Base-by-base conservation (phyloP, 1,140 invertebrate species). In the Caenorhabditis tropicalis region DNA sequence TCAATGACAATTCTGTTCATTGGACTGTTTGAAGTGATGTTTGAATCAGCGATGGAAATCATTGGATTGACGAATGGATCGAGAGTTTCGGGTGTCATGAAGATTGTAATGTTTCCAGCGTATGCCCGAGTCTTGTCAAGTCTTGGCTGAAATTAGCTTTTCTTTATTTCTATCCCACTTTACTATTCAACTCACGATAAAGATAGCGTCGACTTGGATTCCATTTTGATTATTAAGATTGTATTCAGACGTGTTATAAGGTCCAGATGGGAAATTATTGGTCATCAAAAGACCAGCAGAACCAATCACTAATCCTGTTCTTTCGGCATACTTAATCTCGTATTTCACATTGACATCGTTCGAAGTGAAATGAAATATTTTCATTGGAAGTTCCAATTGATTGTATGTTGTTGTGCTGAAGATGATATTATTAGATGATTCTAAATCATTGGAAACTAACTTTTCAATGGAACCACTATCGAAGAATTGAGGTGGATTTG, bases 271-370 rank as follows among this genome's bases (percentile, higher is more conserved):
- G 36, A 74, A 74, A 9, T 6, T 3, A 74, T 74, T 15, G 15
- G 65, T 74, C 65, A 74, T 74, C 21, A 74, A 7, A 74, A 74
- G 65, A 43, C 65, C 65, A 74, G 65, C 43, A 12, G 65, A 74
- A 12, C 65, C 65, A 43, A 74, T 74, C 9, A 36, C 27, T 6
- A 74, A 24, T 39, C 36, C 36, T 12, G 6, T 7, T 74, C 65
- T 74, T 24, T 33, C 21, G 10, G 36, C 33, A 74, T 9, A 74
- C n/a, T 39, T 74, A n/a, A 74, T 43, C 43, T 74, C 65, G 27
- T 74, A 74, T 24, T 74, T 74, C 5, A 74, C 36, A 24, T 43
- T 43, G n/a, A n/a, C n/a, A 74, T 29, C 33, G 65, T 2, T 21
- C 6, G 65, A 74, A 1, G 65, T 46, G 65, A 74, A 74, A 46